These are phyloP conservation scores for Strigamia transsilvanica DNA, from an alignment of 2,888 invertebrate species.

Conservation along the genomic window DNA sequence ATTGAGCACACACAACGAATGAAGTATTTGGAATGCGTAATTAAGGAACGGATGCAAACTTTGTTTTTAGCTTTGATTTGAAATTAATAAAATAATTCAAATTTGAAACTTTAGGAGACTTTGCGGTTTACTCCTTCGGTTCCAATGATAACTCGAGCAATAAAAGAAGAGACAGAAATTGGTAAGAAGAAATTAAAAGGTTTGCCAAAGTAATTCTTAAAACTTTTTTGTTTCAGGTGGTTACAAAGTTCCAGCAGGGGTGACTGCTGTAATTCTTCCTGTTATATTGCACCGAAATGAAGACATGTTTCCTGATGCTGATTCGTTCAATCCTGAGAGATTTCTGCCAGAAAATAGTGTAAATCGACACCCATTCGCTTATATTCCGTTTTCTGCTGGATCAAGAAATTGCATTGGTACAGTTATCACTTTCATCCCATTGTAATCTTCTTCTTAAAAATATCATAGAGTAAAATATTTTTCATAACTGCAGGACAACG, in stretches of 20 bases:
- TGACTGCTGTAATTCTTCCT: conserved; percentile 73
- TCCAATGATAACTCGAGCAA: neutral
- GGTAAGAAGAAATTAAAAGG: neutral
- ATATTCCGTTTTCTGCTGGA: conserved; percentile 66
- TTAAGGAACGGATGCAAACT: conserved; percentile 41
- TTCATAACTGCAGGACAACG: neutral
- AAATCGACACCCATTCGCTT: conserved; percentile 71
- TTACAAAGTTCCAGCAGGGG: conserved; percentile 73
- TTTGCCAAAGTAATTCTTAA: no score
- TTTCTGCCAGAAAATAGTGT: conserved; percentile 77
- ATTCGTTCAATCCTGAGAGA: conserved; percentile 80
- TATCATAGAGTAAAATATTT: no score
- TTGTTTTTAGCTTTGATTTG: neutral
- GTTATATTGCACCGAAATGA: conserved; percentile 73
- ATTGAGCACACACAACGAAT: conserved; percentile 39
- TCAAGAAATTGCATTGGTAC: conserved; percentile 58
- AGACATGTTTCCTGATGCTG: conserved; percentile 72
- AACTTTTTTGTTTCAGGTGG: neutral
- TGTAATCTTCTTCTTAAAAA: no score
- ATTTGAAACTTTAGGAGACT: neutral
- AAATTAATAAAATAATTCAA: neutral
- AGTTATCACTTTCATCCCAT: no score
- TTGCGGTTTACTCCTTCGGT: neutral
- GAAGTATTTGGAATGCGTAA: conserved; percentile 55
- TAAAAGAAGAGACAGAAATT: neutral